A percentile compares a stretch with the other conserved stretches of the same genome.
Conservation (phyloP, 2,888 invertebrate genomes). For the Ophion ellenae region DNA sequence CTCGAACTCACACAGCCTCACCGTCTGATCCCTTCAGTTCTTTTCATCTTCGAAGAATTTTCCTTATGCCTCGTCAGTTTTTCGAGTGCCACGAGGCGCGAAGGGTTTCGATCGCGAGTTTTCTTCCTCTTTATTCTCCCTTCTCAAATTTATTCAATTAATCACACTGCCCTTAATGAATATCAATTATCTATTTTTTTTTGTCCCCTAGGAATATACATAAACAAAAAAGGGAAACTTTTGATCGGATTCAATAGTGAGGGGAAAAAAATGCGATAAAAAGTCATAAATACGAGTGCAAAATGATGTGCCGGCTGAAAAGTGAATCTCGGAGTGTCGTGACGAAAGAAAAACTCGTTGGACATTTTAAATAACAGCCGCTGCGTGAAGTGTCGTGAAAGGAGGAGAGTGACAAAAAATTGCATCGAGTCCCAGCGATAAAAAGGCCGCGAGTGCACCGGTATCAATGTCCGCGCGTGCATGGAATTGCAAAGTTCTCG, state of each 20-base stretch:
- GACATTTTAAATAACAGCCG: constrained; percentile 39
- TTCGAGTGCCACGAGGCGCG: constrained; percentile 45
- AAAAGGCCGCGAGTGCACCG: not conserved
- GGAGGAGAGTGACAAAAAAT: constrained; percentile 38
- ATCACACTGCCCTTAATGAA: constrained; percentile 16
- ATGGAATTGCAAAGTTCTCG: constrained; percentile 19
- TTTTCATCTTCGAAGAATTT: constrained; percentile 46
- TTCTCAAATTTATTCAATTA: constrained; percentile 4
- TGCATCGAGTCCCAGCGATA: not conserved
- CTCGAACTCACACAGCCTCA: constrained; percentile 29
- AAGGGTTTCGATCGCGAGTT: constrained; percentile 30
- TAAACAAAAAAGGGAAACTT: constrained; percentile 11
- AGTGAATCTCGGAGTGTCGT: constrained; percentile 44
- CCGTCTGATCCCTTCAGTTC: constrained; percentile 21
- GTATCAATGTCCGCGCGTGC: constrained; percentile 19
- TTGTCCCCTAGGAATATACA: not conserved
- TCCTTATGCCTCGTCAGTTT: constrained; percentile 43
- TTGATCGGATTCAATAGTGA: not conserved
- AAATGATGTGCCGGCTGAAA: constrained; percentile 11
- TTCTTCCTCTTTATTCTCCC: constrained; percentile 35
- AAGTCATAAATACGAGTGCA: constrained; percentile 42
- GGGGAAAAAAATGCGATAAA: not conserved
- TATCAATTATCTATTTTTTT: constrained; percentile 10
- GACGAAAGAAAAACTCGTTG: constrained; percentile 31
- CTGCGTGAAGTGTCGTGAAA: constrained; percentile 39